A percentile compares a stretch with the other conserved stretches of the same genome.
These are phyloP conservation scores for Corbicula japonica DNA, from an alignment of 2,888 invertebrate species.

Conservation along the genomic window DNA sequence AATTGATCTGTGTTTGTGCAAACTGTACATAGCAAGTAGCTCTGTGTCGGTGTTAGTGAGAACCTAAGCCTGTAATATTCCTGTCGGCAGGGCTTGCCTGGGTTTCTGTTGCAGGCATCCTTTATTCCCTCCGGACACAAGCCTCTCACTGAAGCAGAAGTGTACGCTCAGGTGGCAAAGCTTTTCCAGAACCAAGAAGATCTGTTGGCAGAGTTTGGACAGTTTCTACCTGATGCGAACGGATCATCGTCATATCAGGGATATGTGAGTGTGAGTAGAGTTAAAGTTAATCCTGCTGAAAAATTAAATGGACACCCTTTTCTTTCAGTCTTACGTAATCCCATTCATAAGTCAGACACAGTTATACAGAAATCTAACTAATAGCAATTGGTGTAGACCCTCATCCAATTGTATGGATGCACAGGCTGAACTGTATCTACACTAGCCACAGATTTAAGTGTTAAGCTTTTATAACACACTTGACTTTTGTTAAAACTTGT, in stretches of 20 bases:
- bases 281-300: neutral
- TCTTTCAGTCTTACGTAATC: neutral
- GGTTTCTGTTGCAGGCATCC: conserved; percentile 73
- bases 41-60: neutral
- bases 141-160: conserved; percentile 96
- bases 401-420: neutral
- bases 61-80: neutral
- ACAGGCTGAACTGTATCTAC: too few species aligned
- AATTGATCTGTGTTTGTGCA: neutral
- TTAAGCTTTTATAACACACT: too few species aligned
- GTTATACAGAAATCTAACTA: neutral
- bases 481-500: too few species aligned
- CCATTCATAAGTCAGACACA: neutral
- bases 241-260: conserved; percentile 76
- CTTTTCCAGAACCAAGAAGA: conserved; percentile 99
- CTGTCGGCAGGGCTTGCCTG: neutral
- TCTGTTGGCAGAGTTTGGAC: conserved; percentile 97
- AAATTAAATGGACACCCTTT: neutral
- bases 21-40: neutral
- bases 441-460: too few species aligned
- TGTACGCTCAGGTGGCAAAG: conserved; percentile 96
- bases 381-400: neutral
- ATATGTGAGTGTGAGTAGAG: conserved; percentile 65
- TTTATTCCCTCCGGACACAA: conserved; percentile 78
- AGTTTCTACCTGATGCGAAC: conserved; percentile 98